Conservation (phyloP, 2,888 invertebrate genomes). For the Cephus pulcher region DNA sequence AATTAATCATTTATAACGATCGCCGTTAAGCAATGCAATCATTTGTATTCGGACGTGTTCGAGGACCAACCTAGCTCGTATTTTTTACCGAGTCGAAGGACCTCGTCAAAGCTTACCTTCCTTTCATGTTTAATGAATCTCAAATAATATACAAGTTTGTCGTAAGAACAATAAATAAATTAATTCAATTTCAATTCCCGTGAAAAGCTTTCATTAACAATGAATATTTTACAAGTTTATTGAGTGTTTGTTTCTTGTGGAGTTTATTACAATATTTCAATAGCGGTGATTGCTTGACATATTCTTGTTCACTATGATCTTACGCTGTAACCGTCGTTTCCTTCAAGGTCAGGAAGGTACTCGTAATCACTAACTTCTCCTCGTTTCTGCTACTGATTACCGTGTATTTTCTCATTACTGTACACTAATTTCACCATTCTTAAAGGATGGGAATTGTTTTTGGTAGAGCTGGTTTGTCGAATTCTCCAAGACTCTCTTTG, state of each 20-base stretch:
- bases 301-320: background rate
- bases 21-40: background rate
- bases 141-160: conserved; percentile 22
- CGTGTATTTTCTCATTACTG: background rate
- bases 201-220: background rate
- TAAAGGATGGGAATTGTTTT: conserved; percentile 62
- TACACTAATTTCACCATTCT: conserved; percentile 15
- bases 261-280: background rate
- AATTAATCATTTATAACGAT: background rate
- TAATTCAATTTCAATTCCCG: background rate
- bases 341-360: background rate
- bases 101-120: conserved; percentile 22
- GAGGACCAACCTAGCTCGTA: conserved; percentile 57
- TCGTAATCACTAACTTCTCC: background rate
- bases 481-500: conserved; percentile 81
- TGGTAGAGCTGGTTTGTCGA: conserved; percentile 74
- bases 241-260: background rate
- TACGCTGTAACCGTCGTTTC: background rate
- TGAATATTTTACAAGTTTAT: background rate
- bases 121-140: conserved; percentile 26
- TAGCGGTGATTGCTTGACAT: background rate
- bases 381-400: background rate
- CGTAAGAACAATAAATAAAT: background rate
- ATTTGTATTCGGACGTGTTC: conserved; percentile 15
- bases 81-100: conserved; percentile 43